These are phyloP conservation scores for Halotydeus destructor DNA, from an alignment of 1,140 invertebrate genomes.

Conservation along the genomic window DNA sequence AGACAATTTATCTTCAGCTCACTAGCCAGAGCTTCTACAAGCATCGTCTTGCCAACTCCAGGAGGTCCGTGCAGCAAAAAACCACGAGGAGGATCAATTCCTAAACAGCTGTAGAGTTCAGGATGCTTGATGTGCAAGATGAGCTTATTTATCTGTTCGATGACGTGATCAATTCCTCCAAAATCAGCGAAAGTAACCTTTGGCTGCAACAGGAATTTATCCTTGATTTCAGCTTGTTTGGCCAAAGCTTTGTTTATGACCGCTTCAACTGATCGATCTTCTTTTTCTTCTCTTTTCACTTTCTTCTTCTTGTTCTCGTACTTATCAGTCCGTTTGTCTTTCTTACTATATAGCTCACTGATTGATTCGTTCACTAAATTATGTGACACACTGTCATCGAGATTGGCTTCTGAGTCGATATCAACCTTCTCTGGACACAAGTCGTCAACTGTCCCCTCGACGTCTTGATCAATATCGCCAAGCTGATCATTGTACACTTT, in stretches of 20 bases:
- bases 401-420: neutral
- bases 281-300: neutral
- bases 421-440: neutral
- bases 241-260: slow-evolving; percentile 19
- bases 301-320: neutral
- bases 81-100: slow-evolving; percentile 40
- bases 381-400: neutral
- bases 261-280: neutral
- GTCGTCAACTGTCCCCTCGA: no score
- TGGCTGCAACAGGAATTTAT: slow-evolving; percentile 16
- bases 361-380: neutral
- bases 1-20: slow-evolving; percentile 47
- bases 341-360: neutral
- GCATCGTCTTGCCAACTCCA: slow-evolving; percentile 74
- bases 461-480: no score
- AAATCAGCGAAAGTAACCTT: slow-evolving; percentile 46
- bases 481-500: no score
- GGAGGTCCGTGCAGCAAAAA: slow-evolving; percentile 75
- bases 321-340: neutral
- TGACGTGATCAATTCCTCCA: slow-evolving; percentile 41
- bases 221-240: slow-evolving; percentile 18
- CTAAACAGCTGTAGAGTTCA: slow-evolving; percentile 49
- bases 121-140: slow-evolving; percentile 61
- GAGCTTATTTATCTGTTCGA: slow-evolving; percentile 49
- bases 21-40: slow-evolving; percentile 76